phyloP scores from a whole-genome alignment of 2,888 invertebrate species.

The Aphidoletes aphidimyza region DNA sequence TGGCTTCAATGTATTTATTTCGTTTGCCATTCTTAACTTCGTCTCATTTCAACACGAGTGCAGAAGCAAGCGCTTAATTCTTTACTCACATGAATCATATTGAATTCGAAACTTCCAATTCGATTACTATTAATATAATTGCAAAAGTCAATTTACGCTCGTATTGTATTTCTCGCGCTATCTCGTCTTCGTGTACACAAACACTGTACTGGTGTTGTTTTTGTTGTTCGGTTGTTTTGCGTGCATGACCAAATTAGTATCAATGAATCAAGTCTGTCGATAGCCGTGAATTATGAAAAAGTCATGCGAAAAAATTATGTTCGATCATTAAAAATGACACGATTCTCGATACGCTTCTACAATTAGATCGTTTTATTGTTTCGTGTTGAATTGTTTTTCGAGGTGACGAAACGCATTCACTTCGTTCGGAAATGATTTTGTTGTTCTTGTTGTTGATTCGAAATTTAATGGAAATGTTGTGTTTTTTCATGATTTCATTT shows the following conservation, averaged over 20 bases:
- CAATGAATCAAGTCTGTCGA: background rate
- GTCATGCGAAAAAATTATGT: no score
- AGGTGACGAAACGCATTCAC: no score
- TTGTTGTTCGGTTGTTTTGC: background rate
- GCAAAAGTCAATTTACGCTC: background rate
- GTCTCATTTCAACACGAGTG: background rate
- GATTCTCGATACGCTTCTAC: background rate
- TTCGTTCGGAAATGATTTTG: no score
- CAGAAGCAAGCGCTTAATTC: background rate
- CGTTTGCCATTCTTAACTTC: background rate
- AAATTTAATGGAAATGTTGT: no score
- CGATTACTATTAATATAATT: background rate
- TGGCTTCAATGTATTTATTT: no score
- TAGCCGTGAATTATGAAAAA: background rate
- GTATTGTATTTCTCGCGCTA: background rate
- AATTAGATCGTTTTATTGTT: no score
- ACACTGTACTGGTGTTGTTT: background rate
- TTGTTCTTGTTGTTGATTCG: no score
- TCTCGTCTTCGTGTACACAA: no score
- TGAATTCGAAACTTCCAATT: background rate
- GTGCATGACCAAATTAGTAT: conserved; percentile 10
- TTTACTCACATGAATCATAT: background rate
- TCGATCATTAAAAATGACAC: no score
- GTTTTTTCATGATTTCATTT: no score
- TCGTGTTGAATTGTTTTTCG: no score